Evolutionary conservation across 2,797 vertebrate species (phyloP).

Genomic region (Argyrosomus regius): DNA sequence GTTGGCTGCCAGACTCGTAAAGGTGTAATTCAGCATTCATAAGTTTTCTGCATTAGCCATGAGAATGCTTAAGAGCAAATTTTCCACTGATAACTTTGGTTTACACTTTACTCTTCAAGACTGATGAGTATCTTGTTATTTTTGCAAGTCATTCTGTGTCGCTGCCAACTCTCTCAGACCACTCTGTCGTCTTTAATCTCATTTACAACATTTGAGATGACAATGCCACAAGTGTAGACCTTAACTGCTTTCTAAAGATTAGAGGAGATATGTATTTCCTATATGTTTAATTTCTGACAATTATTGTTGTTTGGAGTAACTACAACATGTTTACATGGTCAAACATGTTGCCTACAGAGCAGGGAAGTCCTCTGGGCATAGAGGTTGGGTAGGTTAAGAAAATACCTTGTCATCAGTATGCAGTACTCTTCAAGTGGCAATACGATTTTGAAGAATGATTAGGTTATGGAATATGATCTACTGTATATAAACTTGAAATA

Average conservation of each 20-base stretch:
- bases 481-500: too few species aligned
- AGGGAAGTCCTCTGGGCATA: background rate
- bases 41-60: background rate
- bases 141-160: slow-evolving; percentile 3
- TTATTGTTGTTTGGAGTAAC: background rate
- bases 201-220: slow-evolving; percentile 2
- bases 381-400: background rate
- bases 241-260: background rate
- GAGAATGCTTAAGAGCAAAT: background rate
- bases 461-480: background rate
- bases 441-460: too few species aligned
- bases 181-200: background rate
- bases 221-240: background rate
- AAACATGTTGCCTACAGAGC: background rate
- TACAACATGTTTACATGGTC: too few species aligned
- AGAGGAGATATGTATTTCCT: background rate
- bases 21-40: background rate
- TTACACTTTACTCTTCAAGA: background rate
- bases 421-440: too few species aligned
- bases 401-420: too few species aligned
- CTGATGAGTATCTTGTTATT: background rate
- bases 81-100: background rate
- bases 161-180: background rate
- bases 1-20: background rate
- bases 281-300: background rate